These are phyloP conservation scores for Parazoanthus atlanticus DNA, from an alignment of 92 coral and sea anemone species.

Conservation along the genomic window DNA sequence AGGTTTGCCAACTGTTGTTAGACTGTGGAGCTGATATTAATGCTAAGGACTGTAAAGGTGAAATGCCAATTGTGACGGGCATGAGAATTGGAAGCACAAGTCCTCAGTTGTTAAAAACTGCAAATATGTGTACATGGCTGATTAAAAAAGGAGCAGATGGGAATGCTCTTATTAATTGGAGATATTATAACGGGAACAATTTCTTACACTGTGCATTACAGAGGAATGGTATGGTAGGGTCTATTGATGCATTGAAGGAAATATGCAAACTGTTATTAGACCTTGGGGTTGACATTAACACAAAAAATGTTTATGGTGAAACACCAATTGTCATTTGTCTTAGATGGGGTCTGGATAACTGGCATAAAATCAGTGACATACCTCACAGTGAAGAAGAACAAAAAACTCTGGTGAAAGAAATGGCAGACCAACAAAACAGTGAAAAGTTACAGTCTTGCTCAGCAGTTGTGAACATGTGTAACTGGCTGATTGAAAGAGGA, in stretches of 20 bases:
- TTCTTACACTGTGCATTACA: neutral
- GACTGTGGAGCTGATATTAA: neutral
- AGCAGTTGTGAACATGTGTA: neutral
- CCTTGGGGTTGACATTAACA: slow-evolving; percentile 4
- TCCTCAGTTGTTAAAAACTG: neutral
- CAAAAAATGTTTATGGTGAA: neutral
- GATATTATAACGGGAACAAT: neutral
- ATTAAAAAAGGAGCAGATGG: neutral
- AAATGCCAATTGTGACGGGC: neutral
- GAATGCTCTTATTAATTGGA: neutral
- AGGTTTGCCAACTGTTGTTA: neutral
- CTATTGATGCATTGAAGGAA: neutral
- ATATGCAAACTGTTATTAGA: slow-evolving; percentile 9
- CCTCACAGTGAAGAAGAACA: neutral
- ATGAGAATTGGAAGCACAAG: neutral
- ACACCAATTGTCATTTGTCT: slow-evolving; percentile 16
- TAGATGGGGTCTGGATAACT: neutral
- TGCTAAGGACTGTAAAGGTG: neutral
- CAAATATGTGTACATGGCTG: slow-evolving; percentile 2
- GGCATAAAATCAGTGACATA: neutral
- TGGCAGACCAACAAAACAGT: neutral
- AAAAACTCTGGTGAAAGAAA: neutral
- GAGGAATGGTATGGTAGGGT: neutral
- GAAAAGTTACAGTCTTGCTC: neutral
- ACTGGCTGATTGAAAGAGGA: slow-evolving; percentile 14